These are phyloP conservation scores for Drosophila siamana DNA, from an alignment of 2,888 invertebrate species.

Conservation along the genomic window DNA sequence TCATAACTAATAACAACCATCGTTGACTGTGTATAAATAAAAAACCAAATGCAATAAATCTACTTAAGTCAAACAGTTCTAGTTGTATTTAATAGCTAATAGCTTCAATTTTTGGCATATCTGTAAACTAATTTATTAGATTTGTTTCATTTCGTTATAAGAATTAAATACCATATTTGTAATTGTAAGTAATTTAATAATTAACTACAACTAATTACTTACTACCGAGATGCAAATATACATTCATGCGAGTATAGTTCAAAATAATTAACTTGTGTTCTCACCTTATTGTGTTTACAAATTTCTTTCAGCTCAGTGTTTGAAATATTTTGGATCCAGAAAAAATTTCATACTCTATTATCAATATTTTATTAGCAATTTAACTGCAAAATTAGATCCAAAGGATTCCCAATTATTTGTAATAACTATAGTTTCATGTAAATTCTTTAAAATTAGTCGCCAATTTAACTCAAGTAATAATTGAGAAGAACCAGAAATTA, in stretches of 20 bases:
- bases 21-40: slow-evolving; percentile 54
- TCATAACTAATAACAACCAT: slow-evolving; percentile 28
- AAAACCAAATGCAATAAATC: slow-evolving; percentile 59
- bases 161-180: slow-evolving; percentile 30
- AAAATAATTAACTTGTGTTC: slow-evolving; percentile 15
- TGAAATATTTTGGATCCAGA: background rate
- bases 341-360: too few species aligned
- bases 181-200: slow-evolving; percentile 39
- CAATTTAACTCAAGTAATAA: too few species aligned
- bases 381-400: too few species aligned
- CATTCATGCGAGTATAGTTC: slow-evolving; percentile 22
- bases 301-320: background rate
- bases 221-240: slow-evolving; percentile 26
- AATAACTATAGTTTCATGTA: too few species aligned
- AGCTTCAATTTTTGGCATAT: slow-evolving; percentile 63
- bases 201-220: slow-evolving; percentile 23
- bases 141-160: slow-evolving; percentile 59
- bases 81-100: slow-evolving; percentile 60
- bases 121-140: slow-evolving; percentile 59
- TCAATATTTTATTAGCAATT: background rate
- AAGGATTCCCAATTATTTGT: background rate
- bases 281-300: too few species aligned
- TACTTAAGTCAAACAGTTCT: slow-evolving; percentile 50
- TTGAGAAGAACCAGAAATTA: too few species aligned
- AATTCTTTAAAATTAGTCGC: too few species aligned